Percentiles rank a stretch among this genome's conserved stretches.
phyloP scores from a whole-genome alignment of 2,113 vertebrate species.

The Prinia subflava region DNA sequence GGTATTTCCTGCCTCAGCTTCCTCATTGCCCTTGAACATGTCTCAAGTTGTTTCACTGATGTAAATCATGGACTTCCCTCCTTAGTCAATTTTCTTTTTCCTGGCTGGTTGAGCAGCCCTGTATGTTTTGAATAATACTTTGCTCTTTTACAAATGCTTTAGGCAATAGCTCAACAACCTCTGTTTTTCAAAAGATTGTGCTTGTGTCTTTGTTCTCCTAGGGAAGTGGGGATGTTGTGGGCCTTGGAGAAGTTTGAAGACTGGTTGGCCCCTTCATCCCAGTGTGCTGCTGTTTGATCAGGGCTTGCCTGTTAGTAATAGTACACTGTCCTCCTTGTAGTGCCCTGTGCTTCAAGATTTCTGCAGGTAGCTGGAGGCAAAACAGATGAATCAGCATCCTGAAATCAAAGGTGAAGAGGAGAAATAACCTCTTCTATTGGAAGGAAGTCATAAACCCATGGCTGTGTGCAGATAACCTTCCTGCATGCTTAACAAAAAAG shows the following conservation, averaged over 20 bases:
- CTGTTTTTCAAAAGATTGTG: background rate
- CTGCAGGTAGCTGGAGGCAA: background rate
- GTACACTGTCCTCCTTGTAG: background rate
- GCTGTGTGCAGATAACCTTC: background rate
- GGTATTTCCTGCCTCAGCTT: slow-evolving; percentile 9
- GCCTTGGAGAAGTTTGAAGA: background rate
- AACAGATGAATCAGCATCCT: background rate
- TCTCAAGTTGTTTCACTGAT: background rate
- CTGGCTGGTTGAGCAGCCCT: background rate
- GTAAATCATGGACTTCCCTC: background rate
- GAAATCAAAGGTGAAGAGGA: background rate
- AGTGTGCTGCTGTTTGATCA: background rate
- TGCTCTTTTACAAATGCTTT: background rate
- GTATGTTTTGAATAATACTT: background rate
- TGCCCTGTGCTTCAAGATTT: background rate
- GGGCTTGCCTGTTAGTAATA: background rate
- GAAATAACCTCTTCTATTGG: background rate
- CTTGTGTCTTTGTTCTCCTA: background rate
- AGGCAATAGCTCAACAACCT: background rate
- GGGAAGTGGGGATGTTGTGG: background rate
- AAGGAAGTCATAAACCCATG: background rate
- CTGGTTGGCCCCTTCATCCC: background rate
- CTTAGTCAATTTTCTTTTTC: background rate
- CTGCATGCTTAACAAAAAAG: background rate
- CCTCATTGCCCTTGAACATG: background rate